These are phyloP conservation scores for Caenorhabditis sulstoni DNA, from an alignment of 2,888 invertebrate species.

Conservation along the genomic window DNA sequence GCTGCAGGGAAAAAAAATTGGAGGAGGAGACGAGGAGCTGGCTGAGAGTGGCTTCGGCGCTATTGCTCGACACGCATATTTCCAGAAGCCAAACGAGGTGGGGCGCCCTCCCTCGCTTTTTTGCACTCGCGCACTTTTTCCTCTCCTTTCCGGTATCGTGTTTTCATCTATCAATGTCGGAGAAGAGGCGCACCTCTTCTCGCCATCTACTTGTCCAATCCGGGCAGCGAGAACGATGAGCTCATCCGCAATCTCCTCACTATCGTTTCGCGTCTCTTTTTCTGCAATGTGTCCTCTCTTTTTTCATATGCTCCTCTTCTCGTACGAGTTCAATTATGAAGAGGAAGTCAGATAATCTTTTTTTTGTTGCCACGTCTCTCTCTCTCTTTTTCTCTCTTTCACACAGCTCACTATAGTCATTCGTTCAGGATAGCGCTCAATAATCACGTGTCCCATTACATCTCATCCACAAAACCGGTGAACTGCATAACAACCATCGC, in stretches of 20 bases:
- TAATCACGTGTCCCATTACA: neutral
- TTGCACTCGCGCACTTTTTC: constrained; percentile 26
- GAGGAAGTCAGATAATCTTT: neutral
- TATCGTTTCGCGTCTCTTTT: too few relatives aligned
- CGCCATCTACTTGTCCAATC: neutral
- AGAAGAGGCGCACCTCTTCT: constrained; percentile 3
- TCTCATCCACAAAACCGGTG: neutral
- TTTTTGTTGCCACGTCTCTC: neutral
- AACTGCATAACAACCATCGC: too few relatives aligned
- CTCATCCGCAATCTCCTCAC: too few relatives aligned
- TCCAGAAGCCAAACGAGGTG: constrained; percentile 28
- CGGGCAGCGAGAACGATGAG: too few relatives aligned
- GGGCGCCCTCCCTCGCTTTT: constrained; percentile 23
- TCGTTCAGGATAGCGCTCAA: neutral
- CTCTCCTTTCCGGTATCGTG: constrained; percentile 29
- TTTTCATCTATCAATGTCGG: constrained; percentile 1
- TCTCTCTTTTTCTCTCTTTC: neutral
- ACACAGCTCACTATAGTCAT: neutral
- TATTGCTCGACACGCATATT: constrained; percentile 35
- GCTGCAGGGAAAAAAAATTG: neutral
- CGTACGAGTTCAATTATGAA: too few relatives aligned
- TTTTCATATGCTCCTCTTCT: too few relatives aligned
- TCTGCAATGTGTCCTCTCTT: too few relatives aligned
- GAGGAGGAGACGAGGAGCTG: constrained; percentile 13
- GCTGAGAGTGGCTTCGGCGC: constrained; percentile 21